Conservation (phyloP, 2,888 invertebrate species). For the Lepidochrysops patricia region DNA sequence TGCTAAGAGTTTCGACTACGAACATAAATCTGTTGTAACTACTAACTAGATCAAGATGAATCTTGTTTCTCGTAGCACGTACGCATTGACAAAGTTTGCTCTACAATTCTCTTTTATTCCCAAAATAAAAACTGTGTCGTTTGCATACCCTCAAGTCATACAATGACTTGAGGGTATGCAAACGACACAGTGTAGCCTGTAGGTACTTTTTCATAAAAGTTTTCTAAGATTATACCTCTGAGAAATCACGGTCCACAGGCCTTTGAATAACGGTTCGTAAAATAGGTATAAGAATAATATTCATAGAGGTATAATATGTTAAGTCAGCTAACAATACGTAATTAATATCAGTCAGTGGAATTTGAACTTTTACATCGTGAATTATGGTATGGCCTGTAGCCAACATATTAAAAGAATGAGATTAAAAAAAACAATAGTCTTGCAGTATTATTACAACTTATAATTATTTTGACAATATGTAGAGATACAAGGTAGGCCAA, state of each 20-base stretch:
- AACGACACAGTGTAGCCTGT: not conserved
- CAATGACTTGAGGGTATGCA: not conserved
- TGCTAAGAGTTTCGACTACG: not conserved
- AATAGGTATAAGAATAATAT: not conserved
- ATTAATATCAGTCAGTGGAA: no score
- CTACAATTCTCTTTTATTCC: not conserved
- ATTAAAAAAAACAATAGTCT: no score
- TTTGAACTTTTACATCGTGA: no score
- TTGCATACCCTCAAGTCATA: not conserved
- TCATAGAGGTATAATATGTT: no score
- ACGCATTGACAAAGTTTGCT: not conserved
- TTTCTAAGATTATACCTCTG: not conserved
- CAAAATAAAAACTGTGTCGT: not conserved
- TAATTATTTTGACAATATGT: no score
- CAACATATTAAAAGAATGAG: no score
- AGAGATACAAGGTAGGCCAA: no score
- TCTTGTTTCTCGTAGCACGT: not conserved
- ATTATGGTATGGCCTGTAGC: no score
- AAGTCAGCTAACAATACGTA: no score
- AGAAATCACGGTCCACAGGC: not conserved
- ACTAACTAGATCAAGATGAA: not conserved
- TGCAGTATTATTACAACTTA: no score
- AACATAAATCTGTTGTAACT: not conserved
- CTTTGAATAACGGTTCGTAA: not conserved
- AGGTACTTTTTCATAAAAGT: not conserved